phyloP scores from a whole-genome alignment of 2,113 vertebrate species.

The Cyphomyrus plagiostoma region DNA sequence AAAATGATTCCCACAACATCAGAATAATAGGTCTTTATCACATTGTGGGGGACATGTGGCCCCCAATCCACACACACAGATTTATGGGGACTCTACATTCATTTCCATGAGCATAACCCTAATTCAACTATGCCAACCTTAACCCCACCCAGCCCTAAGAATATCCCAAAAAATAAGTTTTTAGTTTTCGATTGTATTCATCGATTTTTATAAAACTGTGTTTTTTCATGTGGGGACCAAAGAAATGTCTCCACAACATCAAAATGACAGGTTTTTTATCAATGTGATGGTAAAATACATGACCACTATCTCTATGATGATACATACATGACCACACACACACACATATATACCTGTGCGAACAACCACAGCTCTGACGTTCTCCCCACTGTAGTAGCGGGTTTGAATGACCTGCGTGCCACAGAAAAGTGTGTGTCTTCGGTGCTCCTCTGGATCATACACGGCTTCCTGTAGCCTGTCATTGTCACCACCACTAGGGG shows the following conservation, averaged over 20 bases:
- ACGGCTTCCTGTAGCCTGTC: not conserved
- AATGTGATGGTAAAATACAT: not conserved
- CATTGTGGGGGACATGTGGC: too few relatives aligned
- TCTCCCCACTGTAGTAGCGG: constrained; percentile 33
- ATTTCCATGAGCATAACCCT: not conserved
- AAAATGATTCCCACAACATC: too few relatives aligned
- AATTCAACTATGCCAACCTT: not conserved
- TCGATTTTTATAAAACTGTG: not conserved
- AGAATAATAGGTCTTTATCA: too few relatives aligned
- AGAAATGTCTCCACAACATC: not conserved
- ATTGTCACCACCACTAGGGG: not conserved
- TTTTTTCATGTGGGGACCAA: not conserved
- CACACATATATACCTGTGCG: constrained; percentile 31
- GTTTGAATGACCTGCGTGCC: constrained; percentile 39
- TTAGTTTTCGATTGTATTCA: not conserved
- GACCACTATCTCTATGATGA: not conserved
- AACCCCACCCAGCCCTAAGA: too few relatives aligned
- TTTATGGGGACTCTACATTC: not conserved
- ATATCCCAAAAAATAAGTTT: not conserved
- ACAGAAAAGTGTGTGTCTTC: constrained; percentile 41
- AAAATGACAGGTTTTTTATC: too few relatives aligned
- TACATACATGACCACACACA: not conserved
- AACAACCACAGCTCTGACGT: constrained; percentile 31
- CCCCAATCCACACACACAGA: not conserved
- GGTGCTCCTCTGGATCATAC: constrained; percentile 33